Base-by-base conservation (phyloP, 1,140 invertebrate species). In the Hylyphantes graminicola region DNA sequence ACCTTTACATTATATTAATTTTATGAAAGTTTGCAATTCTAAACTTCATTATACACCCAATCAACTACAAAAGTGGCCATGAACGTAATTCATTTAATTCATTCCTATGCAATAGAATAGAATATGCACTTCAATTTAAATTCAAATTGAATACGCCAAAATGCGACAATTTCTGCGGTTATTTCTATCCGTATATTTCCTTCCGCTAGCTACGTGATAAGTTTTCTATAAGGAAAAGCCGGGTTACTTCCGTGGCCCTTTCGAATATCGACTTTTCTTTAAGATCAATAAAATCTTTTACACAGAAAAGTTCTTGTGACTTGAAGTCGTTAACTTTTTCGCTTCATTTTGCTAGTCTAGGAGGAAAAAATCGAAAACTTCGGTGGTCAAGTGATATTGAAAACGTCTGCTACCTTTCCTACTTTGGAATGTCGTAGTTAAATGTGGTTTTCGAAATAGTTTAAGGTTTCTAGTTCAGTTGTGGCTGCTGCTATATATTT, bases 281-380 rank as follows among this genome's bases (percentile, higher is more conserved):
- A 76, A 64, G 59, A 76, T 76, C 74, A 53, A 76, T 76, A 76
- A 76, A 64, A 76, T 76, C 74, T 53, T 76, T 76, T 76, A 76
- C 74, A 76, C 74, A n/a, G 7, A 76, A 76, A 76, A 63, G 55
- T 76, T 76, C 59, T 64, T 50, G 59, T 9, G 59, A 64, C 74
- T 76, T 59, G 53, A 53, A 76, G 74, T 76, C 74, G 74, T 76
- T 76, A 76, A 76, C 74, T 76, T 76, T 51, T 76, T 76, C 59
- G 59, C 74, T 64, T 53, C 74, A 64, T 76, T 76, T 76, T 76
- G 74, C 17, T 2, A 51, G 54, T n/a, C 72, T 5, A 17, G 15
- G n/a, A 51, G 13, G 7, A 76, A 64, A 76, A 76, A 76, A 76
- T 76, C 74, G 74, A 76, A 64, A 13, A 10, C 61, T 64, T 76